These are phyloP conservation scores for Catharus ustulatus DNA, from an alignment of 2,797 vertebrate genomes.

Conservation along the genomic window DNA sequence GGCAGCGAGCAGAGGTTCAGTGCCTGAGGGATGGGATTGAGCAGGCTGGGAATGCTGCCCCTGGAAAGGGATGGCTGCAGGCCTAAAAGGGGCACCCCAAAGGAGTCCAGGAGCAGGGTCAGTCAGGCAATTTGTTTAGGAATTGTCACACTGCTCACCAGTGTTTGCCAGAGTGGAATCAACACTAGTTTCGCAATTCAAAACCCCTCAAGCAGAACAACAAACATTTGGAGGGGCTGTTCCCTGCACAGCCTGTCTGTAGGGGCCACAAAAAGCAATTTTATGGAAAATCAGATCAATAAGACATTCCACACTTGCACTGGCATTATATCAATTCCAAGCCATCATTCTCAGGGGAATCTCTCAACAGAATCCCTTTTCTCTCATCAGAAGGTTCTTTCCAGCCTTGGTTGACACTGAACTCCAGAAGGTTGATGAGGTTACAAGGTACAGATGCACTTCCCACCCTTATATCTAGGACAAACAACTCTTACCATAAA, in stretches of 20 bases:
- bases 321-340: neutral
- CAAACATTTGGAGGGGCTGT: neutral
- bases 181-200: neutral
- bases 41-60: neutral
- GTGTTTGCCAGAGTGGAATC: accelerated
- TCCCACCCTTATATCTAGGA: neutral
- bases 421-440: neutral
- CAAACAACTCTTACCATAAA: neutral
- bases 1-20: neutral
- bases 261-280: accelerated
- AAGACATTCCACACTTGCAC: neutral
- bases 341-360: neutral
- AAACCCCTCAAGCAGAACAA: neutral
- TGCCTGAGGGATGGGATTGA: neutral
- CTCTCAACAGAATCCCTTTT: neutral
- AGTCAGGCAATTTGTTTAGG: neutral
- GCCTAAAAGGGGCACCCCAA: neutral
- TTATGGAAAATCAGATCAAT: neutral
- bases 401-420: neutral
- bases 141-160: neutral
- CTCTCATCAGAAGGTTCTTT: neutral
- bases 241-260: neutral
- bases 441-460: neutral
- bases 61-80: neutral
- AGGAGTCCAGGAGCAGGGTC: neutral